A percentile compares a stretch with the other conserved stretches of the same genome.
phyloP scores from a whole-genome alignment of 2,888 invertebrate species.

The Cabera pusaria region DNA sequence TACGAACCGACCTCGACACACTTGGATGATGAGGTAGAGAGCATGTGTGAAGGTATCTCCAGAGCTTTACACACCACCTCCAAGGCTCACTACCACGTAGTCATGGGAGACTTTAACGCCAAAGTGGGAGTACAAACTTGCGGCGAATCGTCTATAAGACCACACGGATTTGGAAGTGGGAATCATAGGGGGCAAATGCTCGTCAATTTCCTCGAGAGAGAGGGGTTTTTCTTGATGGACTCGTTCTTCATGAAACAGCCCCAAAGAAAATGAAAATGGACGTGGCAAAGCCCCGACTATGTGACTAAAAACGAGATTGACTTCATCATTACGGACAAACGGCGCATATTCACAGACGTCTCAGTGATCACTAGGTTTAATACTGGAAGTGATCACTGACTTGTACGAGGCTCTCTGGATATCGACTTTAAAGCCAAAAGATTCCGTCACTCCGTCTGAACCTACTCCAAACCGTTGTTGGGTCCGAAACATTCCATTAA shows the following conservation, averaged over 20 bases:
- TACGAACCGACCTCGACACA: constrained; percentile 12
- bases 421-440: constrained; percentile 1
- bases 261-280: constrained; percentile 3
- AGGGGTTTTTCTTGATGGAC: constrained; percentile 1
- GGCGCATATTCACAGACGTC: constrained; percentile 22
- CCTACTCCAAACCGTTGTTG: neutral
- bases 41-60: neutral
- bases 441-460: neutral
- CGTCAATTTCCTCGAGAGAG: constrained; percentile 3
- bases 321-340: constrained; percentile 20
- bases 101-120: constrained; percentile 3
- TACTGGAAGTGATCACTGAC: constrained; percentile 20
- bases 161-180: constrained; percentile 3
- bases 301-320: constrained; percentile 23
- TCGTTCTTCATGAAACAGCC: constrained; percentile 1
- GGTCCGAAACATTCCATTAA: neutral
- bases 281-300: constrained; percentile 1
- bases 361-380: constrained; percentile 24
- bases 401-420: constrained; percentile 22
- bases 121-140: constrained; percentile 3
- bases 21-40: constrained; percentile 1
- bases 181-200: constrained; percentile 15
- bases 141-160: constrained; percentile 4
- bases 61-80: constrained; percentile 5
- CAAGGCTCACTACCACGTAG: constrained; percentile 6